A percentile compares a stretch with the other conserved stretches of the same genome.
Conservation (phyloP, 2,888 invertebrate species). For the Cheilosia grossa region DNA sequence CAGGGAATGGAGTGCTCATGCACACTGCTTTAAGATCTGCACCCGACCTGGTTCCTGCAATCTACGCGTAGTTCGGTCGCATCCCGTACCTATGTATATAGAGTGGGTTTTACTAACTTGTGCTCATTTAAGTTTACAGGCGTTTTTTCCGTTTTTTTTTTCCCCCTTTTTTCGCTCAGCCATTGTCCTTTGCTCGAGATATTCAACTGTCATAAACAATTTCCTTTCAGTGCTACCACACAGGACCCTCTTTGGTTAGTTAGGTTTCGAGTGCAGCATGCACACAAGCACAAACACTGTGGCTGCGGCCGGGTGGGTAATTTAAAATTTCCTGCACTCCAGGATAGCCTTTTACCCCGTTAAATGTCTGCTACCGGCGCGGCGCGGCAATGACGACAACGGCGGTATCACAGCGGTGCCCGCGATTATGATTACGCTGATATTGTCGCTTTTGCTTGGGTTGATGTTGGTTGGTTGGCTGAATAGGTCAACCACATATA, state of each 20-base stretch:
- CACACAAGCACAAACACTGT: constrained; percentile 34
- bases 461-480: constrained; percentile 62
- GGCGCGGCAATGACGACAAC: not conserved
- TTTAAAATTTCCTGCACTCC: constrained; percentile 61
- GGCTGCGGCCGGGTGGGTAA: constrained; percentile 52
- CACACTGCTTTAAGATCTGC: constrained; percentile 48
- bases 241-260: constrained; percentile 34
- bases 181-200: constrained; percentile 61
- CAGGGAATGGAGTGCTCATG: constrained; percentile 19
- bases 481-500: constrained; percentile 71
- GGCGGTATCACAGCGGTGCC: constrained; percentile 1
- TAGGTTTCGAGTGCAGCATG: constrained; percentile 38
- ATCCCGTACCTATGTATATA: not conserved
- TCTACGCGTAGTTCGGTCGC: not conserved
- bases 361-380: constrained; percentile 54
- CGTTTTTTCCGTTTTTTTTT: not conserved
- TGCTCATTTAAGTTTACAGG: not conserved
- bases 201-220: constrained; percentile 72
- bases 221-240: constrained; percentile 56
- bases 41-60: constrained; percentile 40
- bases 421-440: constrained; percentile 65
- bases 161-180: not conserved
- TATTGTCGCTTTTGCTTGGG: constrained; percentile 57
- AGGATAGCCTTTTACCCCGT: constrained; percentile 26
- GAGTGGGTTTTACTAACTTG: constrained; percentile 2